Conservation (phyloP, 1,140 invertebrate genomes). For the Caenorhabditis inopinata region DNA sequence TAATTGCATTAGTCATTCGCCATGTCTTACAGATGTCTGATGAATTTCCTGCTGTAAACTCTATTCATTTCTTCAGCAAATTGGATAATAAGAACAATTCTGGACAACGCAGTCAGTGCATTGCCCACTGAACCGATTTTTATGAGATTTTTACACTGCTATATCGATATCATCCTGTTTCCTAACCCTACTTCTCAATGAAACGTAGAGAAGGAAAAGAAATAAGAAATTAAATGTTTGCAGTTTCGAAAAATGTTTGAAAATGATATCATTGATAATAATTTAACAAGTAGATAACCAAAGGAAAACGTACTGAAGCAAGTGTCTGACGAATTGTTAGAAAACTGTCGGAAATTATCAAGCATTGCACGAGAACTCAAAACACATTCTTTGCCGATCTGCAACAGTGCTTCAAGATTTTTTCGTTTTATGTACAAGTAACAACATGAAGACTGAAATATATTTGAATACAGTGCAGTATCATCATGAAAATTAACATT, state of each 20-base stretch:
- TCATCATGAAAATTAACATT: too few relatives aligned
- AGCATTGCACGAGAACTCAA: neutral
- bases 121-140: neutral
- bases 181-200: neutral
- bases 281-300: neutral
- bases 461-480: too few relatives aligned
- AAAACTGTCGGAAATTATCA: neutral
- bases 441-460: too few relatives aligned
- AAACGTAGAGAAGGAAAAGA: too few relatives aligned
- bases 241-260: neutral
- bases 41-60: neutral
- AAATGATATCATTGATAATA: constrained; percentile 21
- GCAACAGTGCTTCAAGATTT: too few relatives aligned
- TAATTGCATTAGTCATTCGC: neutral
- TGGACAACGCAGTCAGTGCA: neutral
- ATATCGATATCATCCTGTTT: neutral
- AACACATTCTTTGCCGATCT: neutral
- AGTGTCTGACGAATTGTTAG: neutral
- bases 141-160: neutral
- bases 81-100: neutral
- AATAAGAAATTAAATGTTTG: neutral
- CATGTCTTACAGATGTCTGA: neutral
- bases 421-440: too few relatives aligned
- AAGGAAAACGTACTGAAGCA: neutral
- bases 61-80: neutral